A percentile compares a stretch with the other conserved stretches of the same genome.
These are phyloP conservation scores for Corythoichthys haematopterus DNA, from an alignment of 2,113 vertebrate species.

Conservation along the genomic window DNA sequence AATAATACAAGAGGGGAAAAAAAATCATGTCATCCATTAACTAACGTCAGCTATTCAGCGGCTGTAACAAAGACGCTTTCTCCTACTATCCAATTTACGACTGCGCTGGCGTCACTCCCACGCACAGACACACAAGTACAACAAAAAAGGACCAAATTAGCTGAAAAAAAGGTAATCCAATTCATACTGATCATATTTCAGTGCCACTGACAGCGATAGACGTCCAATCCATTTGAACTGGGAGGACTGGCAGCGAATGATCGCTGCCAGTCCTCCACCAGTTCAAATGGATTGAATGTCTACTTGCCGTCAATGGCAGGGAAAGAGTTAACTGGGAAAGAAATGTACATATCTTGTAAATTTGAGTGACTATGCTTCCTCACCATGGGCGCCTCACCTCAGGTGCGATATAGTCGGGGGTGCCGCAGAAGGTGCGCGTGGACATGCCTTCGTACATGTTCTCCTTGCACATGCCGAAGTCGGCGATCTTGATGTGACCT, in stretches of 20 bases:
- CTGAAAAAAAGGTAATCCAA: constrained; percentile 5
- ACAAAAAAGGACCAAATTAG: constrained; percentile 23
- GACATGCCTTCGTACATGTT: constrained; percentile 87
- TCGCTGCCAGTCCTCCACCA: too few relatives aligned
- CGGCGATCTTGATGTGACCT: constrained; percentile 98
- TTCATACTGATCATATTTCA: too few relatives aligned
- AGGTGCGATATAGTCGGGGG: constrained; percentile 96
- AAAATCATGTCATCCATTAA: constrained; percentile 2
- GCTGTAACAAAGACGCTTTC: constrained; percentile 47
- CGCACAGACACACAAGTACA: constrained; percentile 11
- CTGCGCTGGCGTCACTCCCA: constrained; percentile 31
- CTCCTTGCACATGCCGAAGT: constrained; percentile 99
- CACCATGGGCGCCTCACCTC: constrained; percentile 77
- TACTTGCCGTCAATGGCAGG: too few relatives aligned
- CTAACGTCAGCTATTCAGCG: constrained; percentile 37
- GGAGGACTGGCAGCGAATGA: too few relatives aligned
- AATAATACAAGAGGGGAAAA: background rate
- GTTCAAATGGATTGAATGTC: too few relatives aligned
- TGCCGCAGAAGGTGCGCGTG: constrained; percentile 97
- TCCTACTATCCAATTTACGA: constrained; percentile 50
- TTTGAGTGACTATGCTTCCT: background rate
- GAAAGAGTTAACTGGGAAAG: too few relatives aligned
- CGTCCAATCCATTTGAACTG: too few relatives aligned
- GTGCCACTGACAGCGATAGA: too few relatives aligned
- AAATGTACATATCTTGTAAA: too few relatives aligned